Conservation (phyloP, 2,888 invertebrate genomes). For the Scrobipalpa costella region DNA sequence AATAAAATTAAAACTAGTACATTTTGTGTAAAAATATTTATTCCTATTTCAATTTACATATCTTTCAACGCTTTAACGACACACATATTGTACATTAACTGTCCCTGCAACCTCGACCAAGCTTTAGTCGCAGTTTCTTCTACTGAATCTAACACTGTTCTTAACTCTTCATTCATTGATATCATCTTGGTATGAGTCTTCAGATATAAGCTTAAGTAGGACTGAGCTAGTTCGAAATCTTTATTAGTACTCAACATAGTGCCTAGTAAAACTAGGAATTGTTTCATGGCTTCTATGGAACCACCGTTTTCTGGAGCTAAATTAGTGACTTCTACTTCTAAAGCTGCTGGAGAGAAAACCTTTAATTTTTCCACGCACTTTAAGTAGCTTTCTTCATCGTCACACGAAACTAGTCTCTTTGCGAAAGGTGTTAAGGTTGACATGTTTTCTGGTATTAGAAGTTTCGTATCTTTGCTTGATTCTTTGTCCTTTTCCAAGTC, state of each 20-base stretch:
- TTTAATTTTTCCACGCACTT: slow-evolving; percentile 83
- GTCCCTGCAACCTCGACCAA: slow-evolving; percentile 86
- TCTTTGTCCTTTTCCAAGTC: slow-evolving; percentile 81
- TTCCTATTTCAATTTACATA: slow-evolving; percentile 61
- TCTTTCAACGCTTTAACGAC: slow-evolving; percentile 88
- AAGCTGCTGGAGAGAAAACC: slow-evolving; percentile 88
- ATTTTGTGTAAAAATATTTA: slow-evolving; percentile 28
- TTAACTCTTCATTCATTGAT: slow-evolving; percentile 77
- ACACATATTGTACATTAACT: slow-evolving; percentile 87
- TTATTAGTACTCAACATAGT: slow-evolving; percentile 86
- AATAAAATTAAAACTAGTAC: slow-evolving; percentile 21
- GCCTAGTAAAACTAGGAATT: slow-evolving; percentile 88
- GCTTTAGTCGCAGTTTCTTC: slow-evolving; percentile 81
- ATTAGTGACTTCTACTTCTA: slow-evolving; percentile 93
- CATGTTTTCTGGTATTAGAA: slow-evolving; percentile 81
- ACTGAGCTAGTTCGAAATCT: slow-evolving; percentile 94
- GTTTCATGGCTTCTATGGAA: slow-evolving; percentile 84
- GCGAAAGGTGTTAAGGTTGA: slow-evolving; percentile 86
- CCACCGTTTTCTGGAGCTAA: slow-evolving; percentile 88
- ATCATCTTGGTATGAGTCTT: slow-evolving; percentile 87
- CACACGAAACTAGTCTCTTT: slow-evolving; percentile 80
- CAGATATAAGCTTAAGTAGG: slow-evolving; percentile 93
- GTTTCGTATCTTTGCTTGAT: slow-evolving; percentile 67
- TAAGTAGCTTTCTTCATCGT: slow-evolving; percentile 74
- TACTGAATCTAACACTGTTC: slow-evolving; percentile 78